Evolutionary conservation across 2,797 vertebrate genomes (phyloP).

Genomic region (Ara ararauna): DNA sequence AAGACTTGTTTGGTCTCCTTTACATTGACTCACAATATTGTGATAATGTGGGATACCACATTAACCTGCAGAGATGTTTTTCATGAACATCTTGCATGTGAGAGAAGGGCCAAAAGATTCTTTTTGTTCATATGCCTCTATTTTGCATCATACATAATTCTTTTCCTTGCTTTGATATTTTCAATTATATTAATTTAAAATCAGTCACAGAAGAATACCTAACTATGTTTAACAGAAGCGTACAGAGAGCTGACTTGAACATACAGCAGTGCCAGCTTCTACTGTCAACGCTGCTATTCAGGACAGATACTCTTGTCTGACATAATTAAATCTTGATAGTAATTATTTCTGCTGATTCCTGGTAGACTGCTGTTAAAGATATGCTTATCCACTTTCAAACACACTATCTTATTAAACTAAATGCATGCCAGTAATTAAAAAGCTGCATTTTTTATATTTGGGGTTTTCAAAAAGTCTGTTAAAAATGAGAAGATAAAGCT

Average conservation of each 20-base stretch:
- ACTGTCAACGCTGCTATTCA: constrained; percentile 65
- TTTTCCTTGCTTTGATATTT: constrained; percentile 35
- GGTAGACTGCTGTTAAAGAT: constrained; percentile 74
- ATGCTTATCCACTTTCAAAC: constrained; percentile 74
- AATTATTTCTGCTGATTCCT: constrained; percentile 78
- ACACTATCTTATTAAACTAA: constrained; percentile 77
- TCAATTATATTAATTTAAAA: constrained; percentile 54
- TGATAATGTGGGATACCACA: no score
- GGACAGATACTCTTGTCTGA: constrained; percentile 73
- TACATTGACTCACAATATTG: neutral
- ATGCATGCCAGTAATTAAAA: constrained; percentile 74
- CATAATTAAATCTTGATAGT: constrained; percentile 80
- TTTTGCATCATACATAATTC: neutral
- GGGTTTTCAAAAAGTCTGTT: constrained; percentile 16
- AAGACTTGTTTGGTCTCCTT: neutral
- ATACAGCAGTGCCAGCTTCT: constrained; percentile 50
- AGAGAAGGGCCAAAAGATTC: neutral
- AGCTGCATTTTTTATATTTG: constrained; percentile 65
- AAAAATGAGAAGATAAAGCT: constrained; percentile 32
- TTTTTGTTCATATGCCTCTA: neutral
- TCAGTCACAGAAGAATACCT: constrained; percentile 40
- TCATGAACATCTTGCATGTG: neutral
- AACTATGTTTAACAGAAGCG: constrained; percentile 52
- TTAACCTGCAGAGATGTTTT: neutral
- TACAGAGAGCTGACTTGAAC: constrained; percentile 54